Evolutionary conservation across 2,113 vertebrate species (phyloP), one percentile per base, ranked within the genome.

Genomic region (Mastomys coucha): DNA sequence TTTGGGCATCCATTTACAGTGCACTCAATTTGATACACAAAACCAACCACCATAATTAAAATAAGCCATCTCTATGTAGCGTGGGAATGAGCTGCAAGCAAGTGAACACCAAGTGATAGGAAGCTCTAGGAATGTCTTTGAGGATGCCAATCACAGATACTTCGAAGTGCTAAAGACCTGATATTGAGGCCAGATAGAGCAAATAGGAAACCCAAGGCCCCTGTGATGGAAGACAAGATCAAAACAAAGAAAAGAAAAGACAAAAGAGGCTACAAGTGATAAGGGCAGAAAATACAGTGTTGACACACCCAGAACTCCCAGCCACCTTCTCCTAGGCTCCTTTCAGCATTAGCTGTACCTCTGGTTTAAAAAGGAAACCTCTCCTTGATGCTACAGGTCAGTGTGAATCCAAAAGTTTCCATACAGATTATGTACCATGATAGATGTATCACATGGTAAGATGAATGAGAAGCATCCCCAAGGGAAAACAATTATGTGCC

Each of bases 361-460:
- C 65, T 16, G 91, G n/a, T 63, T 86, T 91, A 53, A 88, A n/a
- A 16, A 2, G 3, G 17, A 28, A 94, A 67, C 9, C 49, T 14
- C 63, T 82, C 20, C 86, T 82, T 49, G 80, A 53, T 36, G 73
- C 60, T 80, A 22, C 7, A 36, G 31, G 63, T 77, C 51, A 75
- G 65, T 63, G 36, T 51, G 7, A 39, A 19, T 36, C 17, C 51
- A 80, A 80, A 92, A 78, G 14, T 94, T 90, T 93, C 88, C 19
- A 88, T 51, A 56, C 51, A 88, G 51, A 76, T 92, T 73, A 8
- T 81, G 70, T 84, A 53, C 26, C n/a, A 31, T 33, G 67, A 36
- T 92, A 80, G 95, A 96, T 12, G 81, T 88, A 22, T 89, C 86
- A 88, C 65, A 4, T 76, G 45, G 51, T 86, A 60, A 95, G 77